Base-by-base conservation (phyloP, 2,888 invertebrate species). In the Tipula unca region DNA sequence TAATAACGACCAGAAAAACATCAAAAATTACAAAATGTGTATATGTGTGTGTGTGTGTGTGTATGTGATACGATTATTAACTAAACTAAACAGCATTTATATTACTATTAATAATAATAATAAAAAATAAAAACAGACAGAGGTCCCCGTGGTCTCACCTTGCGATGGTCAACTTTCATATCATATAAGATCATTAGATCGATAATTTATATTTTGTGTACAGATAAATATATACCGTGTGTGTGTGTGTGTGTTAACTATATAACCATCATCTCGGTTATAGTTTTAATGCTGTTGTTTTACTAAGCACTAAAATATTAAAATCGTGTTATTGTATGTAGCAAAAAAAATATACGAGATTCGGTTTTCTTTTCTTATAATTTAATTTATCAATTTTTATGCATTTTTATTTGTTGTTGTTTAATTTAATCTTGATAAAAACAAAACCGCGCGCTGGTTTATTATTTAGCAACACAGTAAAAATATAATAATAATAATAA, bases 331-430 rank as follows among this genome's bases (percentile, higher is more conserved):
- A 25, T 25, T 69, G 0, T n/a, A 39, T n/a, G 17, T 10, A 25
- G 6, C 4, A 48, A 48, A 48, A 48, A 69, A 69, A 69, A 69
- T 25, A 32, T 3, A 48, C 17, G 17, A 17, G 8, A 69, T 69
- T 69, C 69, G 69, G 69, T 69, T 25, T 69, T 20, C 69, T 25
- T 69, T 69, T 69, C 69, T 69, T 69, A n/a, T n/a, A 25, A 25
- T 69, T 69, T 69, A 69, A 69, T 69, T 69, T 69, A 25, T 69
- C 69, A 69, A 69, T 69, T 69, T 69, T 69, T 69, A 69, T 69
- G 69, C 69, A 69, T 69, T 69, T n/a, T n/a, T 25, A 25, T 69
- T 69, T 69, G 25, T 25, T 69, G 20, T 69, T 69, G 25, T 25
- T 69, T 69, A 13, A 69, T 69, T 69, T 8, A 69, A 69, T 69